A percentile compares a stretch with the other conserved stretches of the same genome.
Evolutionary conservation across 1,140 invertebrate genomes (phyloP).

Genomic region (Doryteuthis pealeii): DNA sequence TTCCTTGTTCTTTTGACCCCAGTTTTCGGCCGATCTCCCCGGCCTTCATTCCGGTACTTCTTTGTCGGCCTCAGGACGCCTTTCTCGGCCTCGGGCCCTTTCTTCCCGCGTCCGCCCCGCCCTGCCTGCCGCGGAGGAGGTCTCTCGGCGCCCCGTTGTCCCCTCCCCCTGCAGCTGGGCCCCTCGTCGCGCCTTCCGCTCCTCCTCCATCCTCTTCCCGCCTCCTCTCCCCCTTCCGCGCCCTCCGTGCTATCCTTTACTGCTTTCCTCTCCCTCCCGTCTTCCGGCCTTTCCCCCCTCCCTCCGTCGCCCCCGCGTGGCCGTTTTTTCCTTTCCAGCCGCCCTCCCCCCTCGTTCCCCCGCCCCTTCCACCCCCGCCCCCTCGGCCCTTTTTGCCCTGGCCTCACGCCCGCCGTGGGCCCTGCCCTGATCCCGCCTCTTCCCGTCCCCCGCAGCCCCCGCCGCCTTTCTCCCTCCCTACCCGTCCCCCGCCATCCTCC

Average conservation of each 20-base stretch:
- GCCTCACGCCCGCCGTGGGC: constrained; percentile 9
- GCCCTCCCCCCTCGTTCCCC: background rate
- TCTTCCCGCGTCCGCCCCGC: too few species aligned
- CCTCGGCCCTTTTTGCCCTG: background rate
- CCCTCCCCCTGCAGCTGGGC: background rate
- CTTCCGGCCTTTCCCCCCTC: constrained; percentile 13
- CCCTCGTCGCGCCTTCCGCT: background rate
- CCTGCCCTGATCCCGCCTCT: constrained; percentile 3
- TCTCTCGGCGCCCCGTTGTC: background rate
- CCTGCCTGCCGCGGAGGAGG: background rate
- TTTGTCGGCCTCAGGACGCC: too few species aligned
- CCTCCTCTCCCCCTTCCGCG: too few species aligned
- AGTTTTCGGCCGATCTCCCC: constrained; percentile 8
- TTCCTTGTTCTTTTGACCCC: constrained; percentile 4
- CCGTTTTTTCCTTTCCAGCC: background rate
- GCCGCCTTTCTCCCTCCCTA: background rate
- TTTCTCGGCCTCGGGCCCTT: too few species aligned
- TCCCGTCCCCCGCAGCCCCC: background rate
- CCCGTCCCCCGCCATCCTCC: background rate
- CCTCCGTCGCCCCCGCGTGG: constrained; percentile 17
- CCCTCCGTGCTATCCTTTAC: background rate
- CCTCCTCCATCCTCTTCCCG: background rate
- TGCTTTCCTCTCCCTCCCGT: constrained; percentile 8
- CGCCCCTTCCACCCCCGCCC: background rate
- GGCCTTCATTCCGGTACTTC: too few species aligned